Base-by-base conservation (phyloP, 2,797 vertebrate genomes). In the Trachurus trachurus region DNA sequence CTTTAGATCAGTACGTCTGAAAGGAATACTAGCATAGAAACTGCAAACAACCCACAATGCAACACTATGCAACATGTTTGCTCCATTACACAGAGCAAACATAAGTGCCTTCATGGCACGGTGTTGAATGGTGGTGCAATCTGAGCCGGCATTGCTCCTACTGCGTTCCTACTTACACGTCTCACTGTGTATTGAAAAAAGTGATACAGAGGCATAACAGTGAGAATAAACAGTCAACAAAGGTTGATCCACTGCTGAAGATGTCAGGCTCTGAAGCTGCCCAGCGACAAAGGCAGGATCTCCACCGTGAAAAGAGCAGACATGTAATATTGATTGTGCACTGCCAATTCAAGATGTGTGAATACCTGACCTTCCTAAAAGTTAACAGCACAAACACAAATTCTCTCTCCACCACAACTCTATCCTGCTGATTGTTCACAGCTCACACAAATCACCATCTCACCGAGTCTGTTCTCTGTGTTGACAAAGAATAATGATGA, bases 331-430 rank as follows among this genome's bases (percentile, higher is more conserved):
- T 75, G 85, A 88, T 82, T 44, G 19, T 49, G 50, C 64, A 15
- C 34, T 19, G 29, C 31, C 8, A 13, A 78, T 39, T 60, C 17
- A 34, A 71, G 22, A 74, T 37, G 54, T 49, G 29, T 29, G 39
- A 74, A 70, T n/a, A 61, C 42, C 22, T 82, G 85, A 87, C 86
- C 78, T 86, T 86, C 64, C 57, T 52, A 17, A 66, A 78, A 83
- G 74, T 72, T 69, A 81, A 85, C 45, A 62, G 76, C 71, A 57
- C 73, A 71, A 82, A 71, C 16, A 72, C 34, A 66, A 31, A 79
- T 53, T 67, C 45, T 78, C 54, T 71, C 65, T 21, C 76, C 66
- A 37, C 16, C 45, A 54, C 60, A 45, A 39, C 52, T 64, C 45
- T 66, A 72, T 47, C 54, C 73, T 52, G 65, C 31, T 26, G 61